These are phyloP conservation scores for Spheniscus humboldti DNA, from an alignment of 2,797 vertebrate genomes.

Conservation along the genomic window DNA sequence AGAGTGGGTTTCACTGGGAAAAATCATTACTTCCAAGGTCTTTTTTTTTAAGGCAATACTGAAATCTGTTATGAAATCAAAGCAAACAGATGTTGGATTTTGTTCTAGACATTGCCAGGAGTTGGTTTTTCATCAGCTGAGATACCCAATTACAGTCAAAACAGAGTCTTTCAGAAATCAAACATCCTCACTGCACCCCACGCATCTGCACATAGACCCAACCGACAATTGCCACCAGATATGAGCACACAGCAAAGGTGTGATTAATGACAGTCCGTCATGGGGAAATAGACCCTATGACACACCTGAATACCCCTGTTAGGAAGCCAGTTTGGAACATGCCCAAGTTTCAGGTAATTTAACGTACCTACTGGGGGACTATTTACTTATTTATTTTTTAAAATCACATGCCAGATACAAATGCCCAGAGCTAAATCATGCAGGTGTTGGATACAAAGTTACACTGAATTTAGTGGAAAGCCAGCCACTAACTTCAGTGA, in stretches of 20 bases:
- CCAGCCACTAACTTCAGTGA: neutral
- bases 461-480: neutral
- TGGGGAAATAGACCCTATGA: neutral
- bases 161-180: neutral
- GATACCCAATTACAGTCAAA: slow-evolving; percentile 1
- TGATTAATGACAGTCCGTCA: neutral
- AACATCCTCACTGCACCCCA: neutral
- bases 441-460: neutral
- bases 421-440: neutral
- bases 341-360: slow-evolving; percentile 40
- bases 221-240: neutral
- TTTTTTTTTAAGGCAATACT: neutral
- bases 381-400: neutral
- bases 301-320: neutral
- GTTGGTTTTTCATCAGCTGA: slow-evolving; percentile 39
- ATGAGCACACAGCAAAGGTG: neutral
- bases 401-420: neutral
- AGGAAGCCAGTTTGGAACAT: slow-evolving; percentile 44
- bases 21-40: neutral
- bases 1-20: neutral
- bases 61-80: neutral
- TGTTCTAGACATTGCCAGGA: neutral
- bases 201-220: neutral
- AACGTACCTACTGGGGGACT: neutral
- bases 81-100: neutral